Evolutionary conservation across 1,140 invertebrate species (phyloP).

Genomic region (Vollenhovia emeryi): DNA sequence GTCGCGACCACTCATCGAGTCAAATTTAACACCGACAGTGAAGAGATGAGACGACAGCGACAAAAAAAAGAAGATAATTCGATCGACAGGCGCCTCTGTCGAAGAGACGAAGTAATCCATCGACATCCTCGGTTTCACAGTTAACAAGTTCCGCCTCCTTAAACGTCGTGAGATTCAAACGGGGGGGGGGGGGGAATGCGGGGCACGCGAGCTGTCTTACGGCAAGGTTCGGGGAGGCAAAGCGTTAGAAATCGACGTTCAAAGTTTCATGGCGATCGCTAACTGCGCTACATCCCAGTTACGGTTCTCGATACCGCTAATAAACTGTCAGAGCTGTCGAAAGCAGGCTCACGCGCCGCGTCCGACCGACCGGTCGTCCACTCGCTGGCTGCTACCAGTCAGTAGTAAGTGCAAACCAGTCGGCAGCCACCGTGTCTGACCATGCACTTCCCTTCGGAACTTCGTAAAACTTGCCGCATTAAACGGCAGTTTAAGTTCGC

Average conservation of each 20-base stretch:
- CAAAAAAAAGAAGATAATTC: neutral
- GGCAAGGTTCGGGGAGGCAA: neutral
- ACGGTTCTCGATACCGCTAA: conserved; percentile 1
- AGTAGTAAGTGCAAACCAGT: conserved; percentile 41
- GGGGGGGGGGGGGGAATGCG: too few species aligned
- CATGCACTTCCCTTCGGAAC: conserved; percentile 15
- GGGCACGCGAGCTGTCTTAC: neutral
- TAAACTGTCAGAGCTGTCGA: conserved; percentile 45
- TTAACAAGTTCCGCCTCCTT: neutral
- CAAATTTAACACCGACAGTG: too few species aligned
- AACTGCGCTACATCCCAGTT: conserved; percentile 15
- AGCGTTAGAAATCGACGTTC: conserved; percentile 15
- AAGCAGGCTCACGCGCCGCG: conserved; percentile 20
- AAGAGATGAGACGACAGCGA: too few species aligned
- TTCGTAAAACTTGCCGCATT: conserved; percentile 43
- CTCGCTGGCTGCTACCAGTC: neutral
- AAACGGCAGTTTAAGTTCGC: conserved; percentile 36
- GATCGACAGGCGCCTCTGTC: neutral
- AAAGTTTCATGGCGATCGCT: conserved; percentile 6
- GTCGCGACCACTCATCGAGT: too few species aligned
- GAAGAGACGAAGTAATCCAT: too few species aligned
- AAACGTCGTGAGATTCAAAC: neutral
- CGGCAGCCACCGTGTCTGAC: conserved; percentile 14
- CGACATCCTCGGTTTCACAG: neutral
- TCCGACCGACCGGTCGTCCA: conserved; percentile 1